Conservation (phyloP, 2,888 invertebrate genomes). For the Cepaea hortensis region DNA sequence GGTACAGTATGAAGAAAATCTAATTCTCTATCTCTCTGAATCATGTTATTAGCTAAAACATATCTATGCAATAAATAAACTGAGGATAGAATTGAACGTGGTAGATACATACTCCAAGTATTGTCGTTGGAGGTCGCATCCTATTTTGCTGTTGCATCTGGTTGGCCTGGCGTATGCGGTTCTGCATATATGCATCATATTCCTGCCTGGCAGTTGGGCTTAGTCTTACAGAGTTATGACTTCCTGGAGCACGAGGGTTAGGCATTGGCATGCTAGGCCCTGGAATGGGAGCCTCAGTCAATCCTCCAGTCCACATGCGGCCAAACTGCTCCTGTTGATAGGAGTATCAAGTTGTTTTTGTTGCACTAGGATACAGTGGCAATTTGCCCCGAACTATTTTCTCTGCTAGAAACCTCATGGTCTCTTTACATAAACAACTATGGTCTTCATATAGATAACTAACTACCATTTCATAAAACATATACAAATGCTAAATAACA, state of each 20-base stretch:
- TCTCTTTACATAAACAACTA: no score
- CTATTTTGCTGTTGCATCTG: conserved; percentile 77
- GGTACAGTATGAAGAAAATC: no score
- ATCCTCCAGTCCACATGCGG: conserved; percentile 54
- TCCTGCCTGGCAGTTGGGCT: conserved; percentile 70
- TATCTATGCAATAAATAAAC: neutral
- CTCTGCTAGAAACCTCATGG: neutral
- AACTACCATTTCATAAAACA: neutral
- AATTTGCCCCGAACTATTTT: neutral
- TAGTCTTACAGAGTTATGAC: conserved; percentile 59
- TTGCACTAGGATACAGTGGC: conserved; percentile 1
- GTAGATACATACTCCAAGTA: conserved; percentile 56
- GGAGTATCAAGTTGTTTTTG: neutral
- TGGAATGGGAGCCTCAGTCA: conserved; percentile 47
- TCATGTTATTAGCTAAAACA: neutral
- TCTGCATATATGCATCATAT: conserved; percentile 74
- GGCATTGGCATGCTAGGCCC: conserved; percentile 53
- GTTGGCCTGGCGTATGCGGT: conserved; percentile 64
- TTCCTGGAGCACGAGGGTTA: conserved; percentile 53
- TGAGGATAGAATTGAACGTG: neutral
- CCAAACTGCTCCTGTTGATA: conserved; percentile 62
- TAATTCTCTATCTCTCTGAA: no score
- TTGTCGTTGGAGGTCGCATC: conserved; percentile 58
- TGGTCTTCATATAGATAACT: neutral
- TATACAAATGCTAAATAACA: no score